Evolutionary conservation across 2,113 vertebrate species (phyloP), one percentile per base, ranked within the genome.

Genomic region (Eurypyga helias): DNA sequence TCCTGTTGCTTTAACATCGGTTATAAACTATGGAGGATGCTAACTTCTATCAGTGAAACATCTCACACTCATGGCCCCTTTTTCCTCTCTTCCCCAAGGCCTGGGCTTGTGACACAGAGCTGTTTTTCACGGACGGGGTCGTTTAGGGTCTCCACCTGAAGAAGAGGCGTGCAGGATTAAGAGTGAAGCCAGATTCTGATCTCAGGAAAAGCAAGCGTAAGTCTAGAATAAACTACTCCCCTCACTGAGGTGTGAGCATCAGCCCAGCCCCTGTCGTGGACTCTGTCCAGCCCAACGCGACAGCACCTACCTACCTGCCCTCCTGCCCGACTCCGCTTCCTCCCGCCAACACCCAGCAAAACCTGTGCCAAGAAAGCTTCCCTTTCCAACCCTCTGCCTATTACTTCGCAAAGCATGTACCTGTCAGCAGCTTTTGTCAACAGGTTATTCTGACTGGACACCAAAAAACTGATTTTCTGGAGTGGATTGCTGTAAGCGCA

Each of bases 251-350:
- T 38, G 24, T 1, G 7, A 83, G 21, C 12, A 83, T 18, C 70
- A 83, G 49, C n/a, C 33, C 2, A 3, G 49, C 25, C 54, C 17
- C 52, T 49, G 58, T 20, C 38, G 69, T 0, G 0, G 2, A 2
- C 75, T 71, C 36, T 41, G 41, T 41, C 36, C 64, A 73, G 25
- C 57, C 29, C 71, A 49, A 14, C 4, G n/a, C 29, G 41, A 34
- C 8, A 14, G 77, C 72, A 67, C 31, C 20, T 66, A 45, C 6
- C 15, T 31, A 31, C 10, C 17, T n/a, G 18, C 29, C 29, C 45
- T 51, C 41, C 28, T 64, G 49, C 41, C 36, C 34, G 45, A 78
- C 29, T 71, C 60, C 9, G 9, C 38, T 61, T 67, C 51, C 65
- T 88, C 61, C 48, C 75, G 75, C 23, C 55, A 83, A 25, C 25